phyloP scores from a whole-genome alignment of 2,888 invertebrate species.

The Drepana falcataria region DNA sequence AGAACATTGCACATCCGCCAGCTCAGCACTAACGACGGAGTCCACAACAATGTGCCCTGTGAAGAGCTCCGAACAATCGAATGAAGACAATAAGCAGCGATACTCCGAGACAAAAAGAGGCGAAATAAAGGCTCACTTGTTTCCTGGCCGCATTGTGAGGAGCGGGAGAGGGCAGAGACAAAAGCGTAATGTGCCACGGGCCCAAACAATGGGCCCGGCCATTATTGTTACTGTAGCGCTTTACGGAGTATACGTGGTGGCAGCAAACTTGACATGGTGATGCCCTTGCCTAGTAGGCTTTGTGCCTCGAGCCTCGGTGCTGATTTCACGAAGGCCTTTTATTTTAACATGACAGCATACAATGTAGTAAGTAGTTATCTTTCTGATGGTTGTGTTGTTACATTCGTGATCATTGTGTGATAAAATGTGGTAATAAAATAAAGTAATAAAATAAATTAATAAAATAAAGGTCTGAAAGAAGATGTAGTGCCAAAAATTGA shows the following conservation, averaged over 20 bases:
- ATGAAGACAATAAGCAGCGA: slow-evolving; percentile 81
- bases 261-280: slow-evolving; percentile 72
- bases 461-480: too few species aligned
- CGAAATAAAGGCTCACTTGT: slow-evolving; percentile 80
- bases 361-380: too few species aligned
- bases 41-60: slow-evolving; percentile 78
- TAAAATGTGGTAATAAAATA: too few species aligned
- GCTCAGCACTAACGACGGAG: slow-evolving; percentile 73
- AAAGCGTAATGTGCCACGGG: slow-evolving; percentile 79
- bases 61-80: slow-evolving; percentile 80
- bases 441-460: too few species aligned
- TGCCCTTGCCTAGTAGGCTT: slow-evolving; percentile 35
- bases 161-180: slow-evolving; percentile 79
- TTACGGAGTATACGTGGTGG: slow-evolving; percentile 69
- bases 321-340: background rate
- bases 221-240: slow-evolving; percentile 78
- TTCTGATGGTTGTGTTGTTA: too few species aligned
- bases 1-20: slow-evolving; percentile 73
- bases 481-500: too few species aligned
- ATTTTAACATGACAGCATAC: background rate
- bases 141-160: slow-evolving; percentile 80
- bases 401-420: too few species aligned
- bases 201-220: slow-evolving; percentile 76
- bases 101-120: slow-evolving; percentile 80
- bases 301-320: background rate